phyloP scores from a whole-genome alignment of 2,888 invertebrate genomes.

The Lepidonotus clava region DNA sequence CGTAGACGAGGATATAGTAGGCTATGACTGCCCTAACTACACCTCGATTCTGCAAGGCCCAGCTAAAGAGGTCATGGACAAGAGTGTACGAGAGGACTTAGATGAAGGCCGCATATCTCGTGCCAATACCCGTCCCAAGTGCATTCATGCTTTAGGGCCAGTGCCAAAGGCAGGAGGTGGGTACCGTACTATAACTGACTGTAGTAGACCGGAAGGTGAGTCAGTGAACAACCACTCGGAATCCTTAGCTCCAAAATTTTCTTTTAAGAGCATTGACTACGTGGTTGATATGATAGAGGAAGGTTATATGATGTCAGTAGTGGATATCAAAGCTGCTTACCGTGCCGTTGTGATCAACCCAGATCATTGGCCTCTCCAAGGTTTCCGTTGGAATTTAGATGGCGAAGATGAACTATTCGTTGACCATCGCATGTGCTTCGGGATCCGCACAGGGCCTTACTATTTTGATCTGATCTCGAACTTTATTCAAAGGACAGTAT shows the following conservation, averaged over 20 bases:
- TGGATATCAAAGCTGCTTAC: neutral
- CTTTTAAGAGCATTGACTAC: neutral
- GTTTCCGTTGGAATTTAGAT: neutral
- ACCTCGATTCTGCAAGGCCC: too few relatives aligned
- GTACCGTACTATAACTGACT: neutral
- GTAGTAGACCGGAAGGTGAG: neutral
- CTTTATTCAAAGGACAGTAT: neutral
- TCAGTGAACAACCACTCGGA: neutral
- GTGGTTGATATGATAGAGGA: neutral
- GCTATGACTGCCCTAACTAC: too few relatives aligned
- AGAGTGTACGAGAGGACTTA: too few relatives aligned
- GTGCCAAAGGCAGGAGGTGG: neutral
- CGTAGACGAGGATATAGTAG: too few relatives aligned
- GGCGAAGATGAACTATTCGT: neutral
- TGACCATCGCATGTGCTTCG: neutral
- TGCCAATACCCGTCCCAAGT: too few relatives aligned
- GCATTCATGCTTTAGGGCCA: neutral
- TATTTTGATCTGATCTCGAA: neutral
- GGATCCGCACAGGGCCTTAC: neutral
- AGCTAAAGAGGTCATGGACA: too few relatives aligned
- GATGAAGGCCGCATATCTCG: too few relatives aligned
- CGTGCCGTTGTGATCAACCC: neutral
- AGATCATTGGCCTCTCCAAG: neutral
- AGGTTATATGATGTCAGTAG: neutral
- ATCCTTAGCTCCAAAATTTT: neutral